phyloP scores from a whole-genome alignment of 2,888 invertebrate genomes.

The Fragum sueziense region DNA sequence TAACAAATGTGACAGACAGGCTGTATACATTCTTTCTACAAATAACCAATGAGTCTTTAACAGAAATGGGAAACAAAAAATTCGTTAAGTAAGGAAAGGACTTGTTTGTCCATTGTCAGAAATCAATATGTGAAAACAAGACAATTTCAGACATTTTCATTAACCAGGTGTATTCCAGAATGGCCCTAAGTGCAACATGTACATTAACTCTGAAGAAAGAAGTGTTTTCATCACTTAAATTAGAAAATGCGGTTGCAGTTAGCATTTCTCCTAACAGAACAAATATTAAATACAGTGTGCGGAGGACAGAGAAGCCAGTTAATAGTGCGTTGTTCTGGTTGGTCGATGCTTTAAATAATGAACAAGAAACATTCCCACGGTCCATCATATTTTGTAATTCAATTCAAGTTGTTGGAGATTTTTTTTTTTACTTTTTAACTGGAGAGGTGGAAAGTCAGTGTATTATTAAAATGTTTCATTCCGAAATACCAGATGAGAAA shows the following conservation, averaged over 20 bases:
- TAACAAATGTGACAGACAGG: too few relatives aligned
- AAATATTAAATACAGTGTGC: background rate
- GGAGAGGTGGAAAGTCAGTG: background rate
- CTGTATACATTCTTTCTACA: constrained; percentile 15
- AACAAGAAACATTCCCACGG: background rate
- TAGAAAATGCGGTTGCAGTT: background rate
- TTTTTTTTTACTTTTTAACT: background rate
- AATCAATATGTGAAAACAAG: constrained; percentile 1
- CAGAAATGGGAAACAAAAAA: too few relatives aligned
- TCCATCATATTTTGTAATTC: background rate
- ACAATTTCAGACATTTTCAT: constrained; percentile 15
- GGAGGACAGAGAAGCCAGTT: background rate
- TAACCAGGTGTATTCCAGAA: background rate
- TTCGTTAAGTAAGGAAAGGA: constrained; percentile 37
- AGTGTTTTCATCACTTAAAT: background rate
- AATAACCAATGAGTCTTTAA: too few relatives aligned
- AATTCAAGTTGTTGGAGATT: background rate
- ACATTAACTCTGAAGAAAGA: background rate
- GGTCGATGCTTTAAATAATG: background rate
- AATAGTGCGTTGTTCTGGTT: background rate
- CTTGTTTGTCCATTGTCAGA: constrained; percentile 17
- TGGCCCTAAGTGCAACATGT: background rate
- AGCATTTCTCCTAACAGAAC: background rate
- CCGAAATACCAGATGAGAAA: background rate
- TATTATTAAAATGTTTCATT: background rate